Percentiles rank a stretch among this genome's conserved stretches.
These are phyloP conservation scores for Listrodromus nycthemerus DNA, from an alignment of 2,888 invertebrate genomes.

Conservation along the genomic window DNA sequence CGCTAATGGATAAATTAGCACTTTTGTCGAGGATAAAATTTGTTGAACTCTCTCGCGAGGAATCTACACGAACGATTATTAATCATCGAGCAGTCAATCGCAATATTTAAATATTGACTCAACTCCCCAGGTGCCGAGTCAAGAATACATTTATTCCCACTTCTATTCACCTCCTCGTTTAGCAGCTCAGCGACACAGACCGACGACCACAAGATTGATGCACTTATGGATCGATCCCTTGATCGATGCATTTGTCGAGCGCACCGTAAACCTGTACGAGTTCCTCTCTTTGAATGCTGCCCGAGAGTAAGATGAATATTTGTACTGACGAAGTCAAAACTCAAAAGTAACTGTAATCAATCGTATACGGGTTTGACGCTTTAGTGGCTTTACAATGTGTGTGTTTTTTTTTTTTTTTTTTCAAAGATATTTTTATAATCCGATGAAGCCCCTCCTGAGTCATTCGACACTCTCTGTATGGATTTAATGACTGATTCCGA, in stretches of 20 bases:
- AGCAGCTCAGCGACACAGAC: slow-evolving; percentile 29
- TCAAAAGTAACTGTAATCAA: slow-evolving; percentile 75
- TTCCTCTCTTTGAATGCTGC: slow-evolving; percentile 63
- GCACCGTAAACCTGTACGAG: slow-evolving; percentile 28
- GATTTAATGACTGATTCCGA: slow-evolving; percentile 39
- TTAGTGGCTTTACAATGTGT: slow-evolving; percentile 38
- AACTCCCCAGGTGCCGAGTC: slow-evolving; percentile 69
- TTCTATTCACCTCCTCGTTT: slow-evolving; percentile 60
- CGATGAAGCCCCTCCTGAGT: slow-evolving; percentile 15
- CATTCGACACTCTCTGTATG: slow-evolving; percentile 46
- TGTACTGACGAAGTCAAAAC: slow-evolving; percentile 80
- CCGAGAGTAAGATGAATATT: slow-evolving; percentile 81
- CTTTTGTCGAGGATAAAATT: slow-evolving; percentile 27
- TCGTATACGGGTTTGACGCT: slow-evolving; percentile 45
- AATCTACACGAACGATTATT: slow-evolving; percentile 65
- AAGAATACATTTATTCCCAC: slow-evolving; percentile 62
- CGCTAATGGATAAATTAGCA: slow-evolving; percentile 3
- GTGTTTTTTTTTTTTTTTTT: no score
- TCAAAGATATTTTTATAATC: slow-evolving; percentile 29
- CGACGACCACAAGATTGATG: slow-evolving; percentile 80
- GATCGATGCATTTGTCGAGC: slow-evolving; percentile 75
- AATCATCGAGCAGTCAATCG: slow-evolving; percentile 75
- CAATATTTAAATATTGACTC: slow-evolving; percentile 81
- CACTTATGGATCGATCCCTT: slow-evolving; percentile 76
- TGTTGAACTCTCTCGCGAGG: slow-evolving; percentile 52